A percentile compares a stretch with the other conserved stretches of the same genome.
Conservation (phyloP, 2,797 vertebrate genomes). For the Pseudochirops corinnae region DNA sequence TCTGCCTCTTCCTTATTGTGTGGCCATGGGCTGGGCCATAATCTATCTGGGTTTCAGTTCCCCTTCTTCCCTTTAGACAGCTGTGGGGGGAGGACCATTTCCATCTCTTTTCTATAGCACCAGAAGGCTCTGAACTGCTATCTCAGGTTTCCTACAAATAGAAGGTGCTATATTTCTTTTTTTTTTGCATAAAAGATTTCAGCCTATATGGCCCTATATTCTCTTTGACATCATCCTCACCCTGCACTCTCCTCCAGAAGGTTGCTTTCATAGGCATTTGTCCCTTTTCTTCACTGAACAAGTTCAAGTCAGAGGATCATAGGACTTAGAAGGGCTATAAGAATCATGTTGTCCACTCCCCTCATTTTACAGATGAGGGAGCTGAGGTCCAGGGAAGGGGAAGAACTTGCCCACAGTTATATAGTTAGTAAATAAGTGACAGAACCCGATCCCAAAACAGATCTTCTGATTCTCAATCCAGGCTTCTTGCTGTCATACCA, state of each 20-base stretch:
- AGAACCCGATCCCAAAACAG: background rate
- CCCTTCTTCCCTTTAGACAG: conserved; percentile 29
- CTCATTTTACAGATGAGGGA: background rate
- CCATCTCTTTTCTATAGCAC: conserved; percentile 57
- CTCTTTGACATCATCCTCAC: conserved; percentile 35
- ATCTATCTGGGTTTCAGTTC: conserved; percentile 16
- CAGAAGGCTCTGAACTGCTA: conserved; percentile 66
- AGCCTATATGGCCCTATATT: conserved; percentile 61
- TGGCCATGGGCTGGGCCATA: background rate
- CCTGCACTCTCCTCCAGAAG: background rate
- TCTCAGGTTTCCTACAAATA: conserved; percentile 76
- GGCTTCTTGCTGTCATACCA: background rate
- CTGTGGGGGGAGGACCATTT: background rate
- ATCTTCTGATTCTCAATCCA: background rate
- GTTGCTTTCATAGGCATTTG: background rate
- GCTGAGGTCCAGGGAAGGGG: background rate
- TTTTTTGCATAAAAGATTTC: conserved; percentile 59
- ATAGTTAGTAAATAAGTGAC: background rate
- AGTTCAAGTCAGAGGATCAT: background rate
- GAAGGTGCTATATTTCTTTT: conserved; percentile 74
- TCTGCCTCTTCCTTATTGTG: background rate
- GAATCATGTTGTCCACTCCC: background rate
- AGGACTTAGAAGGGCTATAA: background rate
- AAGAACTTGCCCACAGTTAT: background rate
- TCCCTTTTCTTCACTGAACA: background rate